These are phyloP conservation scores for Patagioenas fasciata DNA, from an alignment of 2,113 vertebrate genomes.

Conservation along the genomic window DNA sequence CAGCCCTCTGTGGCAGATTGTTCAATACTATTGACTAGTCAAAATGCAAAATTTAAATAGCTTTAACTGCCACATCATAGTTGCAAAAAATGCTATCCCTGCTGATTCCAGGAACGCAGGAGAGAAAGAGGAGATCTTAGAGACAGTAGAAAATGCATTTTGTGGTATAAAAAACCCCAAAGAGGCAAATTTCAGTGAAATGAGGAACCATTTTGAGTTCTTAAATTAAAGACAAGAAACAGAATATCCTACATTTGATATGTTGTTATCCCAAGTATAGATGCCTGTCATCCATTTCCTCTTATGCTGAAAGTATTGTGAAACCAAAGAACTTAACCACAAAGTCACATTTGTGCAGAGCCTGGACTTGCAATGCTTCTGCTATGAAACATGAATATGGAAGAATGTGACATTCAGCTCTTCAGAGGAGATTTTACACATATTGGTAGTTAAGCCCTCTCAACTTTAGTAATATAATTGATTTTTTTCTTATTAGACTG, in stretches of 20 bases:
- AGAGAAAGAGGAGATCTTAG: neutral
- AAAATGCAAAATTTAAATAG: conserved; percentile 20
- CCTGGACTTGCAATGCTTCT: neutral
- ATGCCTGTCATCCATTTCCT: neutral
- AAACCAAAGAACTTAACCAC: conserved; percentile 21
- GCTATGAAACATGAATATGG: neutral
- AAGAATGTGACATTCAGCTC: neutral
- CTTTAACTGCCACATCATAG: neutral
- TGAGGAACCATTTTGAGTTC: neutral
- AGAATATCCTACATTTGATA: neutral
- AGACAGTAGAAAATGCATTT: neutral
- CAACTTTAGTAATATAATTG: neutral
- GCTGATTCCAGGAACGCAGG: neutral
- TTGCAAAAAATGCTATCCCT: neutral
- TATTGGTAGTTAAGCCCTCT: neutral
- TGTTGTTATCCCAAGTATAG: neutral
- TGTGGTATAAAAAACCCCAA: neutral
- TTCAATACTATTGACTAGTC: conserved; percentile 23
- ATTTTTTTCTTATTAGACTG: neutral
- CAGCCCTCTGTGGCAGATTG: neutral
- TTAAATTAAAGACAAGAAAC: conserved; percentile 34
- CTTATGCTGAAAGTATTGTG: neutral
- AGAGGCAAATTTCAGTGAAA: neutral
- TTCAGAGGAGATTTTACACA: neutral
- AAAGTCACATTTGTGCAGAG: neutral